Conservation (phyloP, 2,113 vertebrate species). For the Zosterops lateralis region DNA sequence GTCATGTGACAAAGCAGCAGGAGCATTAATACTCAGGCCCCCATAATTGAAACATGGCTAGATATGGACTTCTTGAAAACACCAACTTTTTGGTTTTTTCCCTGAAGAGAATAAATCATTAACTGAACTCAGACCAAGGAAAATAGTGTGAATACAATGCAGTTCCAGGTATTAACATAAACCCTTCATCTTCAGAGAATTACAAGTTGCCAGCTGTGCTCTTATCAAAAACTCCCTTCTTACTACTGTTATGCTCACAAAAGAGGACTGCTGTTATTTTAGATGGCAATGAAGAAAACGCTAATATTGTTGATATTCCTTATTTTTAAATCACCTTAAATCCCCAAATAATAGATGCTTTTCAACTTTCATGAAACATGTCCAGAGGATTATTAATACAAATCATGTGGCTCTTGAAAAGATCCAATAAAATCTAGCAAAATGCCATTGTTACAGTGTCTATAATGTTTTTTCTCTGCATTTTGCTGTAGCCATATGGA, state of each 20-base stretch:
- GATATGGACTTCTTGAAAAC: background rate
- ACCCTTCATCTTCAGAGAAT: constrained; percentile 58
- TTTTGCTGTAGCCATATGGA: background rate
- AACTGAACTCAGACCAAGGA: background rate
- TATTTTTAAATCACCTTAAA: constrained; percentile 62
- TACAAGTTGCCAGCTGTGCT: constrained; percentile 63
- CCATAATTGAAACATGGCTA: background rate
- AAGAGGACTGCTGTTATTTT: constrained; percentile 17
- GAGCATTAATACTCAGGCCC: background rate
- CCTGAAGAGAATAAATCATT: background rate
- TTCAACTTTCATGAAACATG: constrained; percentile 21
- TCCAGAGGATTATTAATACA: constrained; percentile 7
- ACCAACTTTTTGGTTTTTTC: background rate
- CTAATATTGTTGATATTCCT: constrained; percentile 7
- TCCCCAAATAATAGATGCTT: constrained; percentile 60
- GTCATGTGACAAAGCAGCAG: background rate
- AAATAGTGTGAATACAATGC: background rate
- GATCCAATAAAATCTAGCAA: background rate
- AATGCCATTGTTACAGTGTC: background rate
- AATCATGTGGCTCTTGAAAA: background rate
- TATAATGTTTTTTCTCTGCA: background rate
- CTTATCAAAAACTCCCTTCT: constrained; percentile 50
- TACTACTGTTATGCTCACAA: background rate
- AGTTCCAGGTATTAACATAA: constrained; percentile 43
- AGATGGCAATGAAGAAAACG: constrained; percentile 61